phyloP scores from a whole-genome alignment of 1,140 invertebrate genomes.

The Diorhabda sublineata region DNA sequence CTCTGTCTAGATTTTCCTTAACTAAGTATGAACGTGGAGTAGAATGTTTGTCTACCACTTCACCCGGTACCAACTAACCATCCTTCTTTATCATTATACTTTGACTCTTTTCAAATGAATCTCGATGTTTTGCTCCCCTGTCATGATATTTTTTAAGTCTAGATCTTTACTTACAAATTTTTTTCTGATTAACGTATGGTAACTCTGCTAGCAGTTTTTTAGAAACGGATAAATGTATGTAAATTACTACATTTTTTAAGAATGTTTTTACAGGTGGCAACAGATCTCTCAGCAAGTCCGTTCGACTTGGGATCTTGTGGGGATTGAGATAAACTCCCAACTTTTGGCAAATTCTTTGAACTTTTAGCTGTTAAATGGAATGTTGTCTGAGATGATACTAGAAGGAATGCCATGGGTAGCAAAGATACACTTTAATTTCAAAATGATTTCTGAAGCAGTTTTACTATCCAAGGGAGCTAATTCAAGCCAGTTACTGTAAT shows the following conservation, averaged over 20 bases:
- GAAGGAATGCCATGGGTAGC: conserved; percentile 34
- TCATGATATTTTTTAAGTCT: too few species aligned
- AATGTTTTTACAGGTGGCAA: conserved; percentile 39
- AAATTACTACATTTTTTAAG: conserved; percentile 28
- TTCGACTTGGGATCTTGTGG: conserved; percentile 41
- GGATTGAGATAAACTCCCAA: background rate
- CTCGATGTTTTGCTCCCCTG: too few species aligned
- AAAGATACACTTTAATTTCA: conserved; percentile 25
- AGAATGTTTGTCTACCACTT: too few species aligned
- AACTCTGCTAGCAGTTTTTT: too few species aligned
- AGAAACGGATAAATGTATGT: too few species aligned
- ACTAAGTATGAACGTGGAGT: too few species aligned
- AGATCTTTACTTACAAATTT: too few species aligned
- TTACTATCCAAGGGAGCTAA: conserved; percentile 33
- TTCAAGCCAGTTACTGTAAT: conserved; percentile 39
- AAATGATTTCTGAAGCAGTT: conserved; percentile 16
- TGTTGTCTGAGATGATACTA: conserved; percentile 38
- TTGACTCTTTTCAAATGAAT: too few species aligned
- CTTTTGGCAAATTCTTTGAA: conserved; percentile 34
- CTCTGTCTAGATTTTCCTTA: too few species aligned
- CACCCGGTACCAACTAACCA: too few species aligned
- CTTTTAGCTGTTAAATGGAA: conserved; percentile 31
- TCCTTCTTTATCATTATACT: too few species aligned
- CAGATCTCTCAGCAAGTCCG: conserved; percentile 41
- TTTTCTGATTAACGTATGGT: too few species aligned